Evolutionary conservation across 2,888 invertebrate genomes (phyloP).

Genomic region (Trichogramma dendrolimi): DNA sequence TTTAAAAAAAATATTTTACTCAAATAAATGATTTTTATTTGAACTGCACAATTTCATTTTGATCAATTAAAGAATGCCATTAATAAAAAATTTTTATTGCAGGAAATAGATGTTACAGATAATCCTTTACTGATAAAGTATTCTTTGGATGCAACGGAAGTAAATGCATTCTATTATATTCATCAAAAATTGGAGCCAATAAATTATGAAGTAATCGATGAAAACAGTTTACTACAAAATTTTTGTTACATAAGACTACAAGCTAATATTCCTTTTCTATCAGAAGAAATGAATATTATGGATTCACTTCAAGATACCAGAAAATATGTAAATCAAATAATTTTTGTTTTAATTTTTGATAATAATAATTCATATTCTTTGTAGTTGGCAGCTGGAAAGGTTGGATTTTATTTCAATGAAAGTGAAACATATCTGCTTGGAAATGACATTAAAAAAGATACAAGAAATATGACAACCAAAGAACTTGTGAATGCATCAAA

Average conservation of each 20-base stretch:
- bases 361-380: conserved; percentile 22
- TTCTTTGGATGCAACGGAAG: conserved; percentile 56
- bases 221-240: conserved; percentile 63
- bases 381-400: conserved; percentile 67
- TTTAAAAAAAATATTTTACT: conserved; percentile 1
- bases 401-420: conserved; percentile 66
- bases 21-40: background rate
- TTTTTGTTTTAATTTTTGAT: conserved; percentile 10
- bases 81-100: conserved; percentile 22
- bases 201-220: conserved; percentile 61
- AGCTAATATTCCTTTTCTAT: conserved; percentile 63
- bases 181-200: conserved; percentile 69
- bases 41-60: conserved; percentile 1
- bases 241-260: conserved; percentile 68
- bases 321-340: conserved; percentile 57
- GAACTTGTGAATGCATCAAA: conserved; percentile 11
- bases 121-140: conserved; percentile 68
- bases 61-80: background rate
- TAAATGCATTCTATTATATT: conserved; percentile 66
- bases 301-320: conserved; percentile 61
- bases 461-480: conserved; percentile 34
- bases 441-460: conserved; percentile 54
- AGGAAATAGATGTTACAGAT: conserved; percentile 75
- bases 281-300: conserved; percentile 58
- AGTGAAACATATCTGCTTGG: conserved; percentile 66